Conservation (phyloP, 2,797 vertebrate species). For the Myotis findleyi region DNA sequence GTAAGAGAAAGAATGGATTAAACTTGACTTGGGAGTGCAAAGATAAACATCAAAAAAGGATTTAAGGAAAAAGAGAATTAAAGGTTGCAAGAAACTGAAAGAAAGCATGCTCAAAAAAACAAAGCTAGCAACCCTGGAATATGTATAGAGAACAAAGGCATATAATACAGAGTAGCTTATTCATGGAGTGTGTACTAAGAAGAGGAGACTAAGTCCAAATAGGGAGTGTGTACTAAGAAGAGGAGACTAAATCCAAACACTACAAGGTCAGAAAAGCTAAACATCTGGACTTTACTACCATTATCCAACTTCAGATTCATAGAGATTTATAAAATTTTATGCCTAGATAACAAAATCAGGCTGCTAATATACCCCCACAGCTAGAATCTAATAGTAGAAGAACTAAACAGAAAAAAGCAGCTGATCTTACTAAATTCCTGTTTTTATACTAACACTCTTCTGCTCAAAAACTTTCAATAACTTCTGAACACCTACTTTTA, state of each 20-base stretch:
- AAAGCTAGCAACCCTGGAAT: neutral
- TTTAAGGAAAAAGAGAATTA: neutral
- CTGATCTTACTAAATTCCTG: neutral
- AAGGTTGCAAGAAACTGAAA: neutral
- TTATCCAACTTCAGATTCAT: slow-evolving; percentile 40
- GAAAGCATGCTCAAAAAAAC: neutral
- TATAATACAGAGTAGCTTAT: neutral
- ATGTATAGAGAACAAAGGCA: neutral
- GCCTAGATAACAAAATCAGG: slow-evolving; percentile 19
- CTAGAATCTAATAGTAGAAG: neutral
- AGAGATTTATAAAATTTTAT: neutral
- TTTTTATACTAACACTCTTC: neutral
- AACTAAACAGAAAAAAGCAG: neutral
- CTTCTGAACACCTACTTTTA: neutral
- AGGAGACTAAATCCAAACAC: neutral
- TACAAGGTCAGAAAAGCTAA: slow-evolving; percentile 2
- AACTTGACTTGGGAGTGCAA: slow-evolving; percentile 32
- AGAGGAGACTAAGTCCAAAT: neutral
- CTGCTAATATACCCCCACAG: neutral
- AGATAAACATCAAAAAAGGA: slow-evolving; percentile 2
- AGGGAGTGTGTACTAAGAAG: neutral
- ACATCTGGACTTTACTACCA: neutral
- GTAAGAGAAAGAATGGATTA: neutral
- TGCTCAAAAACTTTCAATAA: slow-evolving; percentile 34
- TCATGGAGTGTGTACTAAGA: neutral